phyloP scores from a whole-genome alignment of 2,797 vertebrate genomes.

The Aphelocoma californica region DNA sequence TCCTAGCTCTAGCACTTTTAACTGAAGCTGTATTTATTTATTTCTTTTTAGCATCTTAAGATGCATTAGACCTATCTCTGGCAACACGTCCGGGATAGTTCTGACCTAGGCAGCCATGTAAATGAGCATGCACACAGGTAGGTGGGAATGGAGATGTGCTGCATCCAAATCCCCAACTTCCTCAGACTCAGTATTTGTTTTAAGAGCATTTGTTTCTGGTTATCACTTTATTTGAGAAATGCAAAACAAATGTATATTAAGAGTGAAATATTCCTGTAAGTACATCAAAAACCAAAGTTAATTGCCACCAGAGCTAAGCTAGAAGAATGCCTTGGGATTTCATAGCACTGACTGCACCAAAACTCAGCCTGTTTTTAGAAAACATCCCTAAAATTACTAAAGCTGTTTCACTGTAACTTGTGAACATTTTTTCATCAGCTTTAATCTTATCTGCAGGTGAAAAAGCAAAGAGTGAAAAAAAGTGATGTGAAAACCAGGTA shows the following conservation, averaged over 20 bases:
- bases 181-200: not conserved
- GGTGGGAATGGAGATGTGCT: not conserved
- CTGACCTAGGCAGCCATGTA: not conserved
- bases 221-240: not conserved
- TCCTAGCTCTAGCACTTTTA: not conserved
- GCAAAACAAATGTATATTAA: not conserved
- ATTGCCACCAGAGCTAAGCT: not conserved
- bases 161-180: not conserved
- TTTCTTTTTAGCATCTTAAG: not conserved
- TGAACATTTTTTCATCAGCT: not conserved
- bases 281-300: not conserved
- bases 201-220: not conserved
- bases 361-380: not conserved
- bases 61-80: not conserved
- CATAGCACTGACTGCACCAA: not conserved
- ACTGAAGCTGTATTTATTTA: not conserved
- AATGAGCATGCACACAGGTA: not conserved
- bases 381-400: not conserved
- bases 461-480: slow-evolving; percentile 7
- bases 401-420: not conserved
- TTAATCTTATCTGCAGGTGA: not conserved
- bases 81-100: not conserved
- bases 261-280: not conserved
- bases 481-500: not conserved
- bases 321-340: not conserved